A percentile compares a stretch with the other conserved stretches of the same genome.
Conservation (phyloP, 1,140 invertebrate genomes). For the Eciton burchellii region DNA sequence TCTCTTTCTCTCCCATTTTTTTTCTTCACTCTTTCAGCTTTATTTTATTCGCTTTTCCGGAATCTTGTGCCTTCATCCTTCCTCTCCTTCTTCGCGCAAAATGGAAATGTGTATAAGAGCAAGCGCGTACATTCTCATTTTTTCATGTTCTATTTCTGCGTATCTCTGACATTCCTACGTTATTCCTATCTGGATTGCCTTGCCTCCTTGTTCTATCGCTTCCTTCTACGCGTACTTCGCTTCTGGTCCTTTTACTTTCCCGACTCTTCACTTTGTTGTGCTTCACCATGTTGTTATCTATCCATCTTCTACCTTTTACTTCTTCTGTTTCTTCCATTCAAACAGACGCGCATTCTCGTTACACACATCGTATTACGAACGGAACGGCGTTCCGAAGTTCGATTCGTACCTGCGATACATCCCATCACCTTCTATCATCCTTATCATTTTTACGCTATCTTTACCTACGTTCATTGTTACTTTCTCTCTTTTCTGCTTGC, state of each 20-base stretch:
- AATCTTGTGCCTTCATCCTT: neutral
- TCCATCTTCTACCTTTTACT: constrained; percentile 8
- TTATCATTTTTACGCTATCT: constrained; percentile 13
- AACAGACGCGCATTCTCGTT: constrained; percentile 27
- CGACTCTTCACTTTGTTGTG: constrained; percentile 36
- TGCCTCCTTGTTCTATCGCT: constrained; percentile 15
- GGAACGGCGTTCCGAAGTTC: constrained; percentile 23
- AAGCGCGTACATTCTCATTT: constrained; percentile 26
- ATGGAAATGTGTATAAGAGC: constrained; percentile 16
- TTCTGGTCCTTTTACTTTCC: constrained; percentile 34
- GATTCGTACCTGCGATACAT: constrained; percentile 40
- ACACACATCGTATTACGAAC: constrained; percentile 39
- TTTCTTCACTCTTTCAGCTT: neutral
- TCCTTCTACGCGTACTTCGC: neutral
- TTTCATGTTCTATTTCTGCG: constrained; percentile 12
- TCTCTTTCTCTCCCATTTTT: neutral
- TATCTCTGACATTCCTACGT: constrained; percentile 44
- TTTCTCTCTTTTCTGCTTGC: constrained; percentile 37
- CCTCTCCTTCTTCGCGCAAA: neutral
- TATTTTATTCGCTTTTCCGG: neutral
- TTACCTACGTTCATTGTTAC: constrained; percentile 59
- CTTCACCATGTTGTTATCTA: constrained; percentile 24
- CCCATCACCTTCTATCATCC: constrained; percentile 63
- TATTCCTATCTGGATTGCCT: constrained; percentile 51
- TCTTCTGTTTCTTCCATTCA: neutral